Percentiles rank a stretch among this genome's conserved stretches.
phyloP scores from a whole-genome alignment of 2,797 vertebrate species.

The Takifugu ocellatus region DNA sequence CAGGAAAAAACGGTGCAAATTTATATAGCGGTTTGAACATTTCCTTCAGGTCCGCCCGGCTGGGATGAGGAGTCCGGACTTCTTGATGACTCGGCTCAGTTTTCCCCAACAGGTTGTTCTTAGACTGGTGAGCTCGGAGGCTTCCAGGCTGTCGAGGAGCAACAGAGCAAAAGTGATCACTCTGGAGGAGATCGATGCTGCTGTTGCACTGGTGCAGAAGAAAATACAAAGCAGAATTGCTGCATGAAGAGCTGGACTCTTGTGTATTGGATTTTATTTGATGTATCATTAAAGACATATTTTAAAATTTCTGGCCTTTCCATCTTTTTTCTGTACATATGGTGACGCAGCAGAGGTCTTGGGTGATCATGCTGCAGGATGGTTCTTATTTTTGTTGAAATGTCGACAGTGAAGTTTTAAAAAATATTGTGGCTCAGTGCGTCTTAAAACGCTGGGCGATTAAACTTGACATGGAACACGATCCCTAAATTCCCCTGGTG shows the following conservation, averaged over 20 bases:
- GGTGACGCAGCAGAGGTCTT: not conserved
- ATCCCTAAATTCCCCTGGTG: too few species aligned
- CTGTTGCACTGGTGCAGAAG: conserved; percentile 31
- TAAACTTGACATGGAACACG: too few species aligned
- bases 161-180: conserved; percentile 61
- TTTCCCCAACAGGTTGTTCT: conserved; percentile 52
- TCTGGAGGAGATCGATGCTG: conserved; percentile 53
- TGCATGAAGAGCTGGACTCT: conserved; percentile 43
- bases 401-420: too few species aligned
- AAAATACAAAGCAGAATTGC: conserved; percentile 28
- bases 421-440: too few species aligned
- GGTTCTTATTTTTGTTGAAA: too few species aligned
- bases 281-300: conserved; percentile 32
- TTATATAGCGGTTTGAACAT: not conserved
- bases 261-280: not conserved
- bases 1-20: too few species aligned
- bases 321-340: not conserved
- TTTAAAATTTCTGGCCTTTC: conserved; percentile 2
- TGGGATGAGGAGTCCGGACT: conserved; percentile 18
- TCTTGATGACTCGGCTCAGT: conserved; percentile 15
- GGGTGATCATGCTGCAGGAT: too few species aligned
- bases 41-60: conserved; percentile 18
- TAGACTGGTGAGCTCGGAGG: conserved; percentile 63
- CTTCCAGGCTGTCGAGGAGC: conserved; percentile 56
- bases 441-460: too few species aligned